Base-by-base conservation (phyloP, 2,113 vertebrate species). In the Nyctereutes procyonoides region DNA sequence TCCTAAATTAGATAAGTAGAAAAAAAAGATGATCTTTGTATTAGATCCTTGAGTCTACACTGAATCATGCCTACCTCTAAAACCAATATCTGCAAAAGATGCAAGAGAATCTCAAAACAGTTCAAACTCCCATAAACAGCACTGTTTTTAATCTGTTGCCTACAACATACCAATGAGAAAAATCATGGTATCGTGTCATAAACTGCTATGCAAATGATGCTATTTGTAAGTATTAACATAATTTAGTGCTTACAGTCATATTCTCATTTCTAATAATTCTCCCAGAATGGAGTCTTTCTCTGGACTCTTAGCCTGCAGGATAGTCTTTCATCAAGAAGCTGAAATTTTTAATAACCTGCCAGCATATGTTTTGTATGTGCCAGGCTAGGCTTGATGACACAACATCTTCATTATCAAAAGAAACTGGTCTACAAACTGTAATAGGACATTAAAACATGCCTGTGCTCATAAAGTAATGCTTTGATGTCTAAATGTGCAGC, bases 211-310 rank as follows among this genome's bases (percentile, higher is more conserved):
- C 99, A 99, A 99, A 99, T 99, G 98, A 99, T 97, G 98, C 98
- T 95, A 99, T 99, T 99, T 99, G 98, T 99, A 98, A 99, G 98
- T 98, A 99, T 99, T 99, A 99, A 98, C 99, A 99, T 99, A 99
- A 99, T 99, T 99, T 99, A 99, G 98, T 98, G 98, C 99, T 99
- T 98, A 99, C 98, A 99, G 99, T 99, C 99, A 99, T 99, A 97
- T 98, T 98, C 98, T 99, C 98, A 92, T 99, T 98, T 98, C 99
- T 99, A 99, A 99, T 99, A 99, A 99, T 99, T 99, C 98, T 98
- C 96, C 80, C 97, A 97, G 98, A 99, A 99, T 98, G 98, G 98
- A 99, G 98, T 98, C 98, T 99, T 98, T 98, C 98, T 98, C 97
- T 98, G 98, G 98, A 97, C 99, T 99, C 97, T 98, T 99, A 98